phyloP scores from a whole-genome alignment of 2,113 vertebrate species.

The Paramormyrops kingsleyae region DNA sequence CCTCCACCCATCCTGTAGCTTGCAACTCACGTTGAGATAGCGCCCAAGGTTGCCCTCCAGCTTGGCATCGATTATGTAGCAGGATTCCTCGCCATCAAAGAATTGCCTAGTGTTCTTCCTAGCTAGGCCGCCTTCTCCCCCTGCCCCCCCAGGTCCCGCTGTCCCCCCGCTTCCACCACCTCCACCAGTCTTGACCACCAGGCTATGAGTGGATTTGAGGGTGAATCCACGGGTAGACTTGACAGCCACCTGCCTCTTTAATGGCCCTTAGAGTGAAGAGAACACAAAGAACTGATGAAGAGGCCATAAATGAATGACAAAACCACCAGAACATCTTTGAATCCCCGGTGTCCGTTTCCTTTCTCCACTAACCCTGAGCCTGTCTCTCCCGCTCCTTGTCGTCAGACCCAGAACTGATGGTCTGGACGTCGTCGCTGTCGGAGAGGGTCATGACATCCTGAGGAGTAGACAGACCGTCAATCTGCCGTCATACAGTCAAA shows the following conservation, averaged over 20 bases:
- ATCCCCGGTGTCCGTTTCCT: slow-evolving; percentile 39
- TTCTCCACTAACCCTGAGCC: slow-evolving; percentile 32
- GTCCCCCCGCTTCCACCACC: slow-evolving; percentile 37
- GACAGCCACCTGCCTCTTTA: slow-evolving; percentile 89
- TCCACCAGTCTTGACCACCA: slow-evolving; percentile 78
- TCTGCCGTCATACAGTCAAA: background rate
- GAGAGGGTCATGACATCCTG: slow-evolving; percentile 86
- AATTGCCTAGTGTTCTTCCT: slow-evolving; percentile 80
- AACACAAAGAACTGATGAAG: background rate
- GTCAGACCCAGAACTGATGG: slow-evolving; percentile 91
- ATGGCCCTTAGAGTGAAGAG: slow-evolving; percentile 48
- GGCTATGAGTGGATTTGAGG: slow-evolving; percentile 81
- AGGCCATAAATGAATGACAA: background rate
- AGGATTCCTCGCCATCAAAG: slow-evolving; percentile 92
- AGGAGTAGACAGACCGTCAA: background rate
- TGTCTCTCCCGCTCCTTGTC: slow-evolving; percentile 73
- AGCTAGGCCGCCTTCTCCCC: slow-evolving; percentile 55
- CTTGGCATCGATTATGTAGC: slow-evolving; percentile 97
- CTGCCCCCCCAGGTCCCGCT: slow-evolving; percentile 48
- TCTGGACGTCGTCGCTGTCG: slow-evolving; percentile 95
- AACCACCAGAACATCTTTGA: background rate
- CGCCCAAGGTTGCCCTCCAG: slow-evolving; percentile 92
- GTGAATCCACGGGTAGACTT: slow-evolving; percentile 92
- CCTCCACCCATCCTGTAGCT: background rate
- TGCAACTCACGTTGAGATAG: slow-evolving; percentile 82